Evolutionary conservation across 2,797 vertebrate species (phyloP).

Genomic region (Melanotaenia trifasciata): DNA sequence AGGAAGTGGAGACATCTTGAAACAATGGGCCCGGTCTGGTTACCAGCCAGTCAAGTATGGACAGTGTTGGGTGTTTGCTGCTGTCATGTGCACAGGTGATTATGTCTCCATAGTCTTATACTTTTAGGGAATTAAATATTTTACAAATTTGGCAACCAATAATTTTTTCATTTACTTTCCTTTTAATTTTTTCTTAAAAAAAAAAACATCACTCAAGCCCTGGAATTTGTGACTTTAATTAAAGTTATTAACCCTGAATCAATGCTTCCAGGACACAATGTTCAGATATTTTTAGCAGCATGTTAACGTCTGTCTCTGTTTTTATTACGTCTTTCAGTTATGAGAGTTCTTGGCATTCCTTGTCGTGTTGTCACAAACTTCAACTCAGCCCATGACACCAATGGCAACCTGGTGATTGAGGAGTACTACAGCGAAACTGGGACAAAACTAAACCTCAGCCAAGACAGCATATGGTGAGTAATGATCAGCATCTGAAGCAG

Average conservation of each 20-base stretch:
- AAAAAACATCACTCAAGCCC: neutral
- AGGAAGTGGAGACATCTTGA: conserved; percentile 87
- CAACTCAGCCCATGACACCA: conserved; percentile 91
- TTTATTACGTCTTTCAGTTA: conserved; percentile 74
- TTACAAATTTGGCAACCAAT: neutral
- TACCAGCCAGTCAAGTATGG: conserved; percentile 87
- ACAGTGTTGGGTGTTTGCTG: conserved; percentile 94
- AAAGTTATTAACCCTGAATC: neutral
- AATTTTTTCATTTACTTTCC: neutral
- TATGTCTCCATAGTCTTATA: neutral
- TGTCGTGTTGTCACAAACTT: conserved; percentile 89
- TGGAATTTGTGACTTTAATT: neutral
- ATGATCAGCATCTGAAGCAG: neutral
- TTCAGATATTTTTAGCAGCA: neutral
- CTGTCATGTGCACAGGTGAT: conserved; percentile 91
- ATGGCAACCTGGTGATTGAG: conserved; percentile 88
- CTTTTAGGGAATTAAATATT: neutral
- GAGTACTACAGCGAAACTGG: conserved; percentile 85
- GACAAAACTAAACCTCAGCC: conserved; percentile 77
- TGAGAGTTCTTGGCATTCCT: conserved; percentile 90
- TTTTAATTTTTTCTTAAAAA: neutral
- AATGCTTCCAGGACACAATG: conserved; percentile 9
- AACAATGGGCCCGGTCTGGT: conserved; percentile 78
- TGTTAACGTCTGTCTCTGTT: neutral
- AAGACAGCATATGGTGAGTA: conserved; percentile 89